Evolutionary conservation across 2,888 invertebrate genomes (phyloP), one percentile per base, ranked within the genome.

Genomic region (Sialis fuliginosa): DNA sequence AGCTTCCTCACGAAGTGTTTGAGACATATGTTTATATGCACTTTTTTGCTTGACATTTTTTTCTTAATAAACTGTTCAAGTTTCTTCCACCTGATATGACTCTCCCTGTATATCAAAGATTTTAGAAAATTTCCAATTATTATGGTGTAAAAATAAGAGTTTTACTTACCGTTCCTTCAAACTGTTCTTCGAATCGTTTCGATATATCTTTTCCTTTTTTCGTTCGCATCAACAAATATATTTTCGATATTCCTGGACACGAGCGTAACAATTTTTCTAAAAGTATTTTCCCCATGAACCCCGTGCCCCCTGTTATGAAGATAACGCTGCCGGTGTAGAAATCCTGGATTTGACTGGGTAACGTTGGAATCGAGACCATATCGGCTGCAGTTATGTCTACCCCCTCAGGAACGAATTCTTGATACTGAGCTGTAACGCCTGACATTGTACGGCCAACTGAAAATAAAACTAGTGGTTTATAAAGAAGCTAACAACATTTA

Each of bases 291-390:
- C 92, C 92, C 5, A 92, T 77, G 55, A 92, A 92, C 4, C 91
- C 91, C 1, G 88, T 88, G 33, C 81, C 89, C 1, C 91, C 92
- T 31, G 92, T 93, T 42, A 93, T 75, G 55, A 93, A 85, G 34
- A 92, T 68, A 61, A 73, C 79, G 59, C 79, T 78, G 7, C 72
- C 74, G 22, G 67, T 59, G 58, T 78, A 82, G 59, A 78, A 81
- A 6, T 71, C 69, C 47, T 67, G 66, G 40, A 82, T 47, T 44
- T 56, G 55, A 32, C 55, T 54, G 1, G 54, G 53, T 32, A 9
- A n/a, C 6, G 12, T 10, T 5, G 9, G 31, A 9, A 58, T 57
- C 0, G 41, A 50, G 30, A 67, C 58, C 69, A 71, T 69, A 50
- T 71, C 64, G 46, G 60, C 56, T 40, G 64, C 68, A 0, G 69